Conservation (phyloP, 2,113 vertebrate species). For the Ivindomyrus marchei region DNA sequence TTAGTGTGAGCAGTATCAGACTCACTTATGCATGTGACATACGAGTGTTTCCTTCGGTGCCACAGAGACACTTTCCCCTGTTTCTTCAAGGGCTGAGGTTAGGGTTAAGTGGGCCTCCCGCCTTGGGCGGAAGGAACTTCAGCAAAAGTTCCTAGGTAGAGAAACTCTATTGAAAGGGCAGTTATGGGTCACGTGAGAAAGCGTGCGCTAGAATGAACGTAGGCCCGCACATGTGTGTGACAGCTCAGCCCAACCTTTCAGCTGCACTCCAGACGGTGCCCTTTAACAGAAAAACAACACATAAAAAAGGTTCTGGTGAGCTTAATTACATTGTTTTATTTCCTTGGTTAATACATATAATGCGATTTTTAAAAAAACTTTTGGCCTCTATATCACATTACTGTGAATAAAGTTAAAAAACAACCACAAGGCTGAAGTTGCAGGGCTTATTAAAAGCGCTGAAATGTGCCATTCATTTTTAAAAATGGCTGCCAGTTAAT, state of each 20-base stretch:
- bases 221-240: background rate
- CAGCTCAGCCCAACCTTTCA: background rate
- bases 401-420: background rate
- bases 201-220: background rate
- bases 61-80: background rate
- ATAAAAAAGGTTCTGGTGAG: background rate
- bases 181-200: background rate
- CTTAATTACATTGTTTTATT: background rate
- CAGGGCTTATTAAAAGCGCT: background rate
- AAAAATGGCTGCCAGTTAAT: background rate
- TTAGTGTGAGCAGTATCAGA: background rate
- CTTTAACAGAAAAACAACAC: background rate
- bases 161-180: background rate
- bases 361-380: background rate
- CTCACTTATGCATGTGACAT: background rate
- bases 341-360: background rate
- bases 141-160: background rate
- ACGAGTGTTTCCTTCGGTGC: background rate
- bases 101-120: background rate
- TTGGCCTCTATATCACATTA: background rate
- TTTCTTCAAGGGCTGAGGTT: background rate
- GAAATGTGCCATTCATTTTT: background rate
- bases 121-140: background rate
- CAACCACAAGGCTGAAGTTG: background rate
- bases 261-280: background rate